A percentile compares a stretch with the other conserved stretches of the same genome.
Evolutionary conservation across 1,140 invertebrate species (phyloP).

Genomic region (Leptinotarsa texana): DNA sequence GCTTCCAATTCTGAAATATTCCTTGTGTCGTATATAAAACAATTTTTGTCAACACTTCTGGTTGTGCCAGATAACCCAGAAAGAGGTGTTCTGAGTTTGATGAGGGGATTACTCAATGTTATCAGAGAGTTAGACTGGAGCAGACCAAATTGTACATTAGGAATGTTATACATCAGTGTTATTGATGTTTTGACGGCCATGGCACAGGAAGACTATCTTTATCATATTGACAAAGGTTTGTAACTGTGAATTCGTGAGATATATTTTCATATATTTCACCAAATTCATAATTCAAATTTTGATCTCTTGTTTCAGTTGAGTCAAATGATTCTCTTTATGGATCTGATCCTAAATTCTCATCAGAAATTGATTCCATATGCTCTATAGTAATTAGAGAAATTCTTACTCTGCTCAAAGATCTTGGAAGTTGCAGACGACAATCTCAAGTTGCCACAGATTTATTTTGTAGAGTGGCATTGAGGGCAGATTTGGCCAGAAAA

Average conservation of each 20-base stretch:
- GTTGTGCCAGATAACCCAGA: conserved; percentile 90
- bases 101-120: conserved; percentile 74
- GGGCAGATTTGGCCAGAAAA: conserved; percentile 69
- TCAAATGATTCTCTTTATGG: conserved; percentile 95
- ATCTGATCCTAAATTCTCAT: conserved; percentile 81
- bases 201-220: conserved; percentile 78
- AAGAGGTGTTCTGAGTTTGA: conserved; percentile 77
- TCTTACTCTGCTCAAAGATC: conserved; percentile 70
- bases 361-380: conserved; percentile 79
- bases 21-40: conserved; percentile 71
- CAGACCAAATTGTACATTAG: conserved; percentile 59
- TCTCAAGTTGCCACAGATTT: conserved; percentile 73
- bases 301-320: conserved; percentile 69
- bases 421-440: conserved; percentile 69
- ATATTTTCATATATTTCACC: too few relatives aligned
- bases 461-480: conserved; percentile 70
- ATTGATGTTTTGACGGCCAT: conserved; percentile 75
- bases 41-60: conserved; percentile 83
- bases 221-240: conserved; percentile 77
- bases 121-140: conserved; percentile 73
- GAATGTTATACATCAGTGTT: conserved; percentile 69
- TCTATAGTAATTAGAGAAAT: conserved; percentile 78
- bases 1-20: conserved; percentile 77
- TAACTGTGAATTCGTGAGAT: not conserved
- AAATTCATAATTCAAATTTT: conserved; percentile 19